Base-by-base conservation (phyloP, 2,888 invertebrate species). In the Polyommatus iphigenia region DNA sequence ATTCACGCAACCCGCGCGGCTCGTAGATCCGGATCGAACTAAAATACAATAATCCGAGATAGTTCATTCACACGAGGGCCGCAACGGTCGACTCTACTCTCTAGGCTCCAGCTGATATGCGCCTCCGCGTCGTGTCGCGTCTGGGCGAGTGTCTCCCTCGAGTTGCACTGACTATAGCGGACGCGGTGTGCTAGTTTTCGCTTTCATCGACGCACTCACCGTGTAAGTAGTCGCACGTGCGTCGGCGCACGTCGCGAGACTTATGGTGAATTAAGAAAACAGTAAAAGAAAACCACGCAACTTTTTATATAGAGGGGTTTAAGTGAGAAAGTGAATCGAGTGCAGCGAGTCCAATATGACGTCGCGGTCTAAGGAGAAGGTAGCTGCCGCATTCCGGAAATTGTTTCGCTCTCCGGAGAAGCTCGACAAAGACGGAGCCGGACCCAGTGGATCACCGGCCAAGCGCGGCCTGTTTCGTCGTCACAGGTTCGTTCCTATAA, bases 301-400 rank as follows among this genome's bases (percentile, higher is more conserved):
- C 36, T 10, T 36, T 72, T 20, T 54, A 71, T 73, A 77, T 71
- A 41, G 76, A 62, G 72, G 75, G 78, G 79, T 80, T 79, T 79
- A 77, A 78, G 77, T 78, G 59, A 15, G 32, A 77, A 72, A 72
- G 57, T 57, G 72, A 72, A 83, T 78, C 83, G 84, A 84, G 83
- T 86, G 89, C 89, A 88, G 8, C 67, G 6, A 67, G 67, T 67
- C 29, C 84, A 93, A 90, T 85, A 97, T 97, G 97, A 95, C 96
- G 85, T 96, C 97, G 82, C 95, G 97, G 82, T 96, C 97, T 54
- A 97, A 97, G 90, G 97, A 97, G 87, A 97, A 97, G 94, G 96
- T 97, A 80, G 96, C 97, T 46, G 96, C 97, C 41, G 97, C 97
- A 77, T 96, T 97, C 90, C 95, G 96, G 83, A 97, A 97, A 91